Evolutionary conservation across 2,888 invertebrate genomes (phyloP).

Genomic region (Epinotia demarniana): DNA sequence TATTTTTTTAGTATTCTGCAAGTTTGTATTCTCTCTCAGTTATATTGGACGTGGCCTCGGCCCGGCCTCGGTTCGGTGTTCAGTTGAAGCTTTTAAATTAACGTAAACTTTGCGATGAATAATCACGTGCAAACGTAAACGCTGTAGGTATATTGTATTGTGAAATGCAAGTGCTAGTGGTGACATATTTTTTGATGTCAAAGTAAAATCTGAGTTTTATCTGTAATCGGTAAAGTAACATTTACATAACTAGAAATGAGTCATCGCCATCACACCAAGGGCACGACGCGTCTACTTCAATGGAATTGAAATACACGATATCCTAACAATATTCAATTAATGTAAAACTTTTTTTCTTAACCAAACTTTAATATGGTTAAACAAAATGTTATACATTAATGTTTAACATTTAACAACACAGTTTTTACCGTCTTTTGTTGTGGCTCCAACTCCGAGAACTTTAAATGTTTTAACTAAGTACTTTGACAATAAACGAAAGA

Average conservation of each 20-base stretch:
- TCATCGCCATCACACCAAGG: background rate
- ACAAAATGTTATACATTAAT: too few relatives aligned
- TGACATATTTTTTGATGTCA: background rate
- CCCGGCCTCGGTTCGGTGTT: constrained; percentile 40
- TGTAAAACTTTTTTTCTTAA: background rate
- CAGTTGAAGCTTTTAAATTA: constrained; percentile 32
- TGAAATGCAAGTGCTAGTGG: background rate
- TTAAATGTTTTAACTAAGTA: background rate
- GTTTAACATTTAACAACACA: too few relatives aligned
- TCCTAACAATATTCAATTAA: too few relatives aligned
- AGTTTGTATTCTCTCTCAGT: constrained; percentile 23
- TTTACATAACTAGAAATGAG: background rate
- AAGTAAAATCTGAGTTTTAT: too few relatives aligned
- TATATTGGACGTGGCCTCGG: constrained; percentile 37
- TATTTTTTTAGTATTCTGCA: background rate
- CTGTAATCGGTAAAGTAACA: too few relatives aligned
- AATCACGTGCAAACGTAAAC: constrained; percentile 18
- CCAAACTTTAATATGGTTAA: too few relatives aligned
- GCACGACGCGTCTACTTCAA: background rate
- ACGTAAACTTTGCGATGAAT: constrained; percentile 37
- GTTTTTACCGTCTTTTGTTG: too few relatives aligned
- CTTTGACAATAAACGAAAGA: background rate
- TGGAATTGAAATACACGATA: background rate
- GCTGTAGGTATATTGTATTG: constrained; percentile 2
- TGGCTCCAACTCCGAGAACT: background rate